Conservation (phyloP, 2,888 invertebrate species). For the Parnassius mnemosyne region DNA sequence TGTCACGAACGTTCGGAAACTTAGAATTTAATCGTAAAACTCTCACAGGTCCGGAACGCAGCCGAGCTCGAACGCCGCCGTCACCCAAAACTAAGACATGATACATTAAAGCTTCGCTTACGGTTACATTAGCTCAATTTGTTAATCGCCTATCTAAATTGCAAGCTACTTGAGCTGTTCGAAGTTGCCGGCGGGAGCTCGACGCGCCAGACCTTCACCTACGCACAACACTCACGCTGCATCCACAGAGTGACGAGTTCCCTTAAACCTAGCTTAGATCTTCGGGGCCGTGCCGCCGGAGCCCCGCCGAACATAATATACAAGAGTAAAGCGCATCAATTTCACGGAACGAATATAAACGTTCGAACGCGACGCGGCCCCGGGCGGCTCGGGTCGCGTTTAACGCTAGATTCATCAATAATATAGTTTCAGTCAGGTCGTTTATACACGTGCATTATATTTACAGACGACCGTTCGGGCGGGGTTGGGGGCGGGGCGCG, state of each 20-base stretch:
- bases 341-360: constrained; percentile 62
- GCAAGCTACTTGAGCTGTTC: constrained; percentile 63
- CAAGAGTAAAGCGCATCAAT: constrained; percentile 75
- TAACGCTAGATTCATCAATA: constrained; percentile 59
- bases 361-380: constrained; percentile 50
- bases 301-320: constrained; percentile 50
- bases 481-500: constrained; percentile 47
- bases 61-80: constrained; percentile 49
- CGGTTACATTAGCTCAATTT: constrained; percentile 69
- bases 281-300: constrained; percentile 53
- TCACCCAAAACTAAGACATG: constrained; percentile 47
- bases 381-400: constrained; percentile 43
- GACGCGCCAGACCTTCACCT: constrained; percentile 56
- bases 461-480: constrained; percentile 65
- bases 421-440: constrained; percentile 72
- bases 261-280: constrained; percentile 60
- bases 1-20: constrained; percentile 16
- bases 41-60: constrained; percentile 40
- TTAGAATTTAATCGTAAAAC: constrained; percentile 30
- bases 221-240: constrained; percentile 58
- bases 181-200: constrained; percentile 44
- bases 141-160: constrained; percentile 78
- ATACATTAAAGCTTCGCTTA: constrained; percentile 71
- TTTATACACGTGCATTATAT: constrained; percentile 70
- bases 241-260: constrained; percentile 54